phyloP scores from a whole-genome alignment of 2,888 invertebrate species.

The Beris chalybata region DNA sequence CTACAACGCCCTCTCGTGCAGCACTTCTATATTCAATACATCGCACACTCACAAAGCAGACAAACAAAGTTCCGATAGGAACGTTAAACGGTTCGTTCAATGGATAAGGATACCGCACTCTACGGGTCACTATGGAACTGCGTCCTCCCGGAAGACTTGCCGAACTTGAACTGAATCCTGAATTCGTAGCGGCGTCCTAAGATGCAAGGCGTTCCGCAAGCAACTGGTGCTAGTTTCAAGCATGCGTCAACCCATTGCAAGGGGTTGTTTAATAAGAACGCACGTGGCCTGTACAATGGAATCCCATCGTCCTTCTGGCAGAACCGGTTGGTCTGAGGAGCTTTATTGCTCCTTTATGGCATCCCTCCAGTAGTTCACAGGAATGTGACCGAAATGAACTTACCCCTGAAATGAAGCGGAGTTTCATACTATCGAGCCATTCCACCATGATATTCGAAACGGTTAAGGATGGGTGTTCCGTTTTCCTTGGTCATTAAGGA shows the following conservation, averaged over 20 bases:
- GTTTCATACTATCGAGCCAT: no score
- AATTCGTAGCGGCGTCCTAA: background rate
- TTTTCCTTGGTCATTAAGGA: no score
- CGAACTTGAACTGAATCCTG: slow-evolving; percentile 21
- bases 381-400: no score
- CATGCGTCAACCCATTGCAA: background rate
- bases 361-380: no score
- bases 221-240: slow-evolving; percentile 3
- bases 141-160: slow-evolving; percentile 10
- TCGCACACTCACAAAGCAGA: background rate
- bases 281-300: slow-evolving; percentile 7
- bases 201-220: background rate
- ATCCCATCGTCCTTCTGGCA: no score
- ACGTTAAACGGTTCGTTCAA: background rate
- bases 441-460: no score
- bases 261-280: no score
- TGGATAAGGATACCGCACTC: background rate
- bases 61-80: background rate
- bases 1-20: background rate
- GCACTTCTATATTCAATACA: background rate
- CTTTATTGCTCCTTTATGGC: no score
- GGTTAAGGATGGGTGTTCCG: no score
- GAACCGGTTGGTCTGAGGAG: no score
- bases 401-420: no score
- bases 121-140: background rate